A percentile compares a stretch with the other conserved stretches of the same genome.
Evolutionary conservation across 53 echinoderm and acorn worm species (phyloP).

Genomic region (Zoroaster sp.): DNA sequence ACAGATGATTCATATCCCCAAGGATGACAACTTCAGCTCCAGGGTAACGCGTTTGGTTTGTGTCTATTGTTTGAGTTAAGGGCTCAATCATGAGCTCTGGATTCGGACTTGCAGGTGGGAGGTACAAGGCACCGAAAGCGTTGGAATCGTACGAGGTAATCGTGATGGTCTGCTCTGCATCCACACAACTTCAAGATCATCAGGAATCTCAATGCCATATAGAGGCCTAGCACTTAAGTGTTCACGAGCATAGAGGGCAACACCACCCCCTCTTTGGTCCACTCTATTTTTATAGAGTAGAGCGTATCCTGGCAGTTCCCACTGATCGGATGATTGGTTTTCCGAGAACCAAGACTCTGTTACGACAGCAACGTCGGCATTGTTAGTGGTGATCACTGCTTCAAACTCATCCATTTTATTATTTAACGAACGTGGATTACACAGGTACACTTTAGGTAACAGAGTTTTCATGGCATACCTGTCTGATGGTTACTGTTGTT

Average conservation of each 20-base stretch:
- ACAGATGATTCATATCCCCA: conserved; percentile 27
- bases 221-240: not conserved
- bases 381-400: not conserved
- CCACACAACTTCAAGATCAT: conserved; percentile 23
- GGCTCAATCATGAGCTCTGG: conserved; percentile 5
- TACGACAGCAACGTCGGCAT: not conserved
- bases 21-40: conserved; percentile 11
- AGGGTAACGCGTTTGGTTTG: conserved; percentile 4
- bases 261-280: conserved; percentile 17
- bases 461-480: not conserved
- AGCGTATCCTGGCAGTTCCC: conserved; percentile 5
- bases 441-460: not conserved
- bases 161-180: conserved; percentile 7
- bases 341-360: conserved; percentile 32
- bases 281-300: conserved; percentile 9
- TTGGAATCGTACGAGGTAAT: conserved; percentile 3
- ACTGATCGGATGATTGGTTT: not conserved
- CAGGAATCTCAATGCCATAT: not conserved
- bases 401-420: conserved; percentile 24
- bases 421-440: not conserved
- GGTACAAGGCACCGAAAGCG: conserved; percentile 22
- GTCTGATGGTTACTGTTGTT: not conserved
- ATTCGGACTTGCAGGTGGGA: not conserved
- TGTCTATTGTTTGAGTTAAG: conserved; percentile 21
- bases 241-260: conserved; percentile 40